phyloP scores from a whole-genome alignment of 2,797 vertebrate species.

The Sebastes glaucus region DNA sequence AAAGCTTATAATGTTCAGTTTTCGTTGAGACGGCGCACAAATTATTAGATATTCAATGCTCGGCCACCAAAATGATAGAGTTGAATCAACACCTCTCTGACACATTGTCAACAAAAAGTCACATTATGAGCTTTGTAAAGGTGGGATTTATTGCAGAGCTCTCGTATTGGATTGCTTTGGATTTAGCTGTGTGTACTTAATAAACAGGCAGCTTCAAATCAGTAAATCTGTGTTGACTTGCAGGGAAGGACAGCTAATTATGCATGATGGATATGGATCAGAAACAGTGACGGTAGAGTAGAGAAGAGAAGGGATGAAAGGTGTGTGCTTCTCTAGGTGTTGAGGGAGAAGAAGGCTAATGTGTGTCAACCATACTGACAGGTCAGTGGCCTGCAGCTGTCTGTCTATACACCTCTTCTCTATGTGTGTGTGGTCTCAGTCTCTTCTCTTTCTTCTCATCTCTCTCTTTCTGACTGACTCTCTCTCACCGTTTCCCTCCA shows the following conservation, averaged over 20 bases:
- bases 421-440: background rate
- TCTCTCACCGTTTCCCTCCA: background rate
- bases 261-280: constrained; percentile 1
- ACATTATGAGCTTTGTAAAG: constrained; percentile 20
- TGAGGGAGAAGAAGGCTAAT: constrained; percentile 15
- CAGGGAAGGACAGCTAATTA: background rate
- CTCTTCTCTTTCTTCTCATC: constrained; percentile 4
- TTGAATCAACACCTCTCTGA: constrained; percentile 17
- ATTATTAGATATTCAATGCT: constrained; percentile 2
- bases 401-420: background rate
- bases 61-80: background rate
- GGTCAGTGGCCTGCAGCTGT: constrained; percentile 33
- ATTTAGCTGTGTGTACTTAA: background rate
- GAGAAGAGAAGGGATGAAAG: background rate
- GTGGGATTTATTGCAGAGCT: constrained; percentile 4
- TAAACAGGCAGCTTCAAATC: background rate
- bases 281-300: background rate
- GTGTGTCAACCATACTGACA: constrained; percentile 33
- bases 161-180: background rate
- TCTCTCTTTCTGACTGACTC: background rate
- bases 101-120: constrained; percentile 1
- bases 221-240: background rate
- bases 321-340: background rate
- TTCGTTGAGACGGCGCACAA: background rate
- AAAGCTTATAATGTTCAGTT: constrained; percentile 14